These are phyloP conservation scores for Anguilla pacifica DNA, from an alignment of 2,797 vertebrate species.

Conservation along the genomic window DNA sequence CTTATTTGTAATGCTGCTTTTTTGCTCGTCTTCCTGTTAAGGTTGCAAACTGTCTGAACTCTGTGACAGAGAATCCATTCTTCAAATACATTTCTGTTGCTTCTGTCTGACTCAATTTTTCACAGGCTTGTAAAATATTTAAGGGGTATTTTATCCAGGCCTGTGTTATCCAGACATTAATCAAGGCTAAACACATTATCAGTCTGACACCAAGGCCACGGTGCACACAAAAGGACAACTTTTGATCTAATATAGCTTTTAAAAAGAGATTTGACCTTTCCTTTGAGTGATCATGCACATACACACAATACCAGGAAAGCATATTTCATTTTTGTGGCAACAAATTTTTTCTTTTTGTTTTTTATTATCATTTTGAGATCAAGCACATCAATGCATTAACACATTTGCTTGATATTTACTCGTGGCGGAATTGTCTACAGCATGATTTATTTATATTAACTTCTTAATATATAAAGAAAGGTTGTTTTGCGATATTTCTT, in stretches of 20 bases:
- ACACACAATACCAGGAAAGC: slow-evolving; percentile 13
- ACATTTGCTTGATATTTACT: neutral
- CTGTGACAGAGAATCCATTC: slow-evolving; percentile 4
- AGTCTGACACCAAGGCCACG: slow-evolving; percentile 36
- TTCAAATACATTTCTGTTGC: slow-evolving; percentile 13
- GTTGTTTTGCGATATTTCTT: neutral
- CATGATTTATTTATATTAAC: neutral
- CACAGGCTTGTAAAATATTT: slow-evolving; percentile 38
- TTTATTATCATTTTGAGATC: neutral
- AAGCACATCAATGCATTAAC: neutral
- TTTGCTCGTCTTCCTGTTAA: neutral
- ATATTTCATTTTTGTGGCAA: slow-evolving; percentile 16
- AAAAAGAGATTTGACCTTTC: slow-evolving; percentile 37
- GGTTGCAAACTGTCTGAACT: neutral
- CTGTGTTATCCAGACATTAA: slow-evolving; percentile 32
- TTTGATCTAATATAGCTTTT: slow-evolving; percentile 39
- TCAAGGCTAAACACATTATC: slow-evolving; percentile 38
- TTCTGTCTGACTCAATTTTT: slow-evolving; percentile 26
- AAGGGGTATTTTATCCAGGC: slow-evolving; percentile 29
- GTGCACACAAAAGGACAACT: slow-evolving; percentile 28
- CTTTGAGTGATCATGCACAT: slow-evolving; percentile 34
- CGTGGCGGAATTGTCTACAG: neutral
- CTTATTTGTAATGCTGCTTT: slow-evolving; percentile 1
- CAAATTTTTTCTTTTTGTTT: neutral
- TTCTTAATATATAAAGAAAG: neutral